Base-by-base conservation (phyloP, 1,140 invertebrate genomes). In the Drosophila serrata region DNA sequence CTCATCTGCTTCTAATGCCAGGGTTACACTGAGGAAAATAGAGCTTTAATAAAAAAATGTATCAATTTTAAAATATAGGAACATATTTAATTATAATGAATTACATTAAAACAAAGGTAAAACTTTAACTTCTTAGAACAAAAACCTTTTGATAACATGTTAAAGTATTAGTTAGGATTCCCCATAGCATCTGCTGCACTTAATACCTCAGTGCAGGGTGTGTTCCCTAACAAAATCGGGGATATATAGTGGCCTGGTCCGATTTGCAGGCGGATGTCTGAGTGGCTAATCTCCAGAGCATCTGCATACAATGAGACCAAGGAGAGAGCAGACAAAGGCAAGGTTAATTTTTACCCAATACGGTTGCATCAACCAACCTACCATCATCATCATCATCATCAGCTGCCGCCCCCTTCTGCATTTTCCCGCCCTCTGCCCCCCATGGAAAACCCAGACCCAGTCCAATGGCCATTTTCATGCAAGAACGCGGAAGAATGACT, bases 401-500 rank as follows among this genome's bases (percentile, higher is more conserved):
- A 45, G 62, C 43, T 55, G 61, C 43, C 8, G 15, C 58, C 49
- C 49, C 31, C 31, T 53, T 22, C 15, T 35, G 60, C 51, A 63
- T 39, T 55, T 58, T 59, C 24, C 60, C 53, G n/a, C 31, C 48
- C 45, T 1, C 17, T 51, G 1, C 12, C 19, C 19, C 27, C 55
- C 31, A 51, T 19, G 62, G 37, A 70, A 56, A 55, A 45, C 48
- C 48, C 39, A 46, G 48, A 56, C 37, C 62, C 49, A 75, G 78
- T 86, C 78, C 82, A 86, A 73, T 63, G 70, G 70, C 76, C 85
- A 90, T 84, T 88, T 81, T 88, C 79, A 88, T 70, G 74, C 67
- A 88, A 88, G 84, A 88, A 88, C 87, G 84, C 84, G 84, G 84
- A 88, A 87, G 84, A 81, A 88, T 88, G 84, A 88, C 84, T 88